phyloP scores from a whole-genome alignment of 2,113 vertebrate species.

The Felis catus region DNA sequence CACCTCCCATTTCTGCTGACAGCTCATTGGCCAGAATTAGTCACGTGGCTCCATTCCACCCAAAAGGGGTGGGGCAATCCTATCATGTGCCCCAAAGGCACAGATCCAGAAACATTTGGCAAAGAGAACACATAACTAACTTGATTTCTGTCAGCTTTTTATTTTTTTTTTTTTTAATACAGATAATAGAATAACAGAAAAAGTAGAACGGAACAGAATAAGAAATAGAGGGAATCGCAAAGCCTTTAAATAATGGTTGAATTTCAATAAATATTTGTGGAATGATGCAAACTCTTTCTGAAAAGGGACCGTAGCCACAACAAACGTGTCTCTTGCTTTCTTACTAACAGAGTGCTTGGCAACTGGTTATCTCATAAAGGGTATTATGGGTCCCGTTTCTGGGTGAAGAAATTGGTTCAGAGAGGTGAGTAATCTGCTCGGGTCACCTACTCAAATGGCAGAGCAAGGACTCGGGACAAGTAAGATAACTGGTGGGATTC shows the following conservation, averaged over 20 bases:
- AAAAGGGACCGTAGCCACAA: not conserved
- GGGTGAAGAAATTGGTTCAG: not conserved
- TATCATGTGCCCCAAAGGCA: not conserved
- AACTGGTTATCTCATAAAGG: not conserved
- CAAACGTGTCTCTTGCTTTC: not conserved
- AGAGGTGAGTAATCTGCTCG: not conserved
- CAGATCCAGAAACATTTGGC: not conserved
- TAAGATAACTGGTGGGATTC: not conserved
- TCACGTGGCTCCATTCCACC: slow-evolving; percentile 38
- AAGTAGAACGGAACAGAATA: not conserved
- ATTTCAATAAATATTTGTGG: not conserved
- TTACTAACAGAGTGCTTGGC: not conserved
- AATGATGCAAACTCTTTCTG: not conserved
- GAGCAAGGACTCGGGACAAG: not conserved
- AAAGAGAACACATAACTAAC: not conserved
- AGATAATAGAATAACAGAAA: not conserved
- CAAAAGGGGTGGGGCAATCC: not conserved
- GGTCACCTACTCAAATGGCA: not conserved
- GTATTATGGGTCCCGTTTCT: not conserved
- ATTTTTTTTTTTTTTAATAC: not conserved
- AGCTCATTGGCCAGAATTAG: slow-evolving; percentile 38
- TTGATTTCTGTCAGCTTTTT: not conserved
- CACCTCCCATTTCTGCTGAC: not conserved
- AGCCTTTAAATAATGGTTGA: not conserved
- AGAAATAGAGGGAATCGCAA: not conserved